phyloP scores from a whole-genome alignment of 2,797 vertebrate species.

The Fratercula arctica region DNA sequence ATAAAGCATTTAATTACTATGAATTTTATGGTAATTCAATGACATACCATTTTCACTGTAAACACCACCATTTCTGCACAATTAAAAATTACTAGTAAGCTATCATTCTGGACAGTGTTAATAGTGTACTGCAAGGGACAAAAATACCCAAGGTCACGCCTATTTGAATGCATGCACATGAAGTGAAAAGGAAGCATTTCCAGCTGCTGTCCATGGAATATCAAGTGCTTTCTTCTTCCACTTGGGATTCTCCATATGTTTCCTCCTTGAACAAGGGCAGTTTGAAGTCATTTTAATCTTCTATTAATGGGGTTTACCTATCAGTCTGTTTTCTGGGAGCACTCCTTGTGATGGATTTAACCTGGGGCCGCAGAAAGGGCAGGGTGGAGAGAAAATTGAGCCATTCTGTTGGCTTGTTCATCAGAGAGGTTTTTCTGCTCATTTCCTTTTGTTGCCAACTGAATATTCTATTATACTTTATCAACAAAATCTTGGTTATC shows the following conservation, averaged over 20 bases:
- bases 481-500: slow-evolving; percentile 61
- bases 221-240: slow-evolving; percentile 57
- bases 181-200: slow-evolving; percentile 39
- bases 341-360: slow-evolving; percentile 39
- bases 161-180: slow-evolving; percentile 23
- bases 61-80: neutral
- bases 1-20: slow-evolving; percentile 45
- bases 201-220: slow-evolving; percentile 44
- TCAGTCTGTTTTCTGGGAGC: slow-evolving; percentile 27
- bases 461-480: slow-evolving; percentile 57
- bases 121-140: slow-evolving; percentile 20
- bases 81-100: slow-evolving; percentile 40
- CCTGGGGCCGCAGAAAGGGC: neutral
- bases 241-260: slow-evolving; percentile 70
- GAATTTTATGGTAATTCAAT: slow-evolving; percentile 13
- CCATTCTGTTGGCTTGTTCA: slow-evolving; percentile 36
- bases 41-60: neutral
- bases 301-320: slow-evolving; percentile 48
- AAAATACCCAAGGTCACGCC: slow-evolving; percentile 45
- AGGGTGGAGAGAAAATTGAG: neutral
- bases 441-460: slow-evolving; percentile 56
- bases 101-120: slow-evolving; percentile 1
- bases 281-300: slow-evolving; percentile 68
- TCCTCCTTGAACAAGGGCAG: slow-evolving; percentile 58
- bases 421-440: slow-evolving; percentile 8